Evolutionary conservation across 2,888 invertebrate genomes (phyloP).

Genomic region (Drosophila cracens): DNA sequence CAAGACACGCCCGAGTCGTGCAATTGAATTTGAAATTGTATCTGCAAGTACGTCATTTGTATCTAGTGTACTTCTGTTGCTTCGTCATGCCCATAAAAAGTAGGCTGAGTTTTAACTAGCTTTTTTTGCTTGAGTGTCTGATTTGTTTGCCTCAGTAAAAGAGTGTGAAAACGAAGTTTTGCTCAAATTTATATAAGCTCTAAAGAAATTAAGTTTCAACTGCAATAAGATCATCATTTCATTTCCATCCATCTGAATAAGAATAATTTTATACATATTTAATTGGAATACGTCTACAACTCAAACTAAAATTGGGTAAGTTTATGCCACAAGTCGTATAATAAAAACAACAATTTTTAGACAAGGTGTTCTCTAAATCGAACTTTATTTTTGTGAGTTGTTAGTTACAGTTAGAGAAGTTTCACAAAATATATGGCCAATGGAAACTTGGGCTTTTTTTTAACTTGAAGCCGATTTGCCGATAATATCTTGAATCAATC

Average conservation of each 20-base stretch:
- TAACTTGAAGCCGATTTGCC: neutral
- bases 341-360: neutral
- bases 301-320: neutral
- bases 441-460: neutral
- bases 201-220: neutral
- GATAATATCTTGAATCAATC: neutral
- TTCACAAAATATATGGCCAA: neutral
- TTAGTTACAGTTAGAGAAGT: neutral
- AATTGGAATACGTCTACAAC: neutral
- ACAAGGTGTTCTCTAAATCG: neutral
- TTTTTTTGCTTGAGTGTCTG: neutral
- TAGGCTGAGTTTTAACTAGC: conserved; percentile 11
- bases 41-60: conserved; percentile 24
- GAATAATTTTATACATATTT: neutral
- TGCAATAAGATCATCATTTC: neutral
- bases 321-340: neutral
- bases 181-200: neutral
- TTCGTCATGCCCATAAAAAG: conserved; percentile 15
- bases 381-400: neutral
- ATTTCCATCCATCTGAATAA: neutral
- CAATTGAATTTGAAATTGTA: conserved; percentile 39
- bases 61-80: conserved; percentile 4
- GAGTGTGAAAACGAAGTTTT: neutral
- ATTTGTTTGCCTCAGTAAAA: neutral
- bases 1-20: conserved; percentile 12